phyloP scores from a whole-genome alignment of 1,140 invertebrate genomes.

The Dolichoris vasculosae region DNA sequence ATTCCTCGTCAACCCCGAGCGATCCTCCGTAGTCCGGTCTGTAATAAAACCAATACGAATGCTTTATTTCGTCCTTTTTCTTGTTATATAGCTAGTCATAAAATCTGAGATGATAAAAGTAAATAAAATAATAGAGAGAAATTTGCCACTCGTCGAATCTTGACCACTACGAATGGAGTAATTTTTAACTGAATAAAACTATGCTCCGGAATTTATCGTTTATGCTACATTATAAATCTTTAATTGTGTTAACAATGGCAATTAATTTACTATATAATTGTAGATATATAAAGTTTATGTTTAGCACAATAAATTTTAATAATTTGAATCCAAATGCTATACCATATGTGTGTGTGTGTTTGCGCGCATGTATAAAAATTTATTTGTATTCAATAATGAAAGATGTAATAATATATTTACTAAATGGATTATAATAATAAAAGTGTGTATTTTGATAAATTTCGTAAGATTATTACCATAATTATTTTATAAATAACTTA shows the following conservation, averaged over 20 bases:
- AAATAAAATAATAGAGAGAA: conserved; percentile 18
- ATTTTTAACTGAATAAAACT: not conserved
- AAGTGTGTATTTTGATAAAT: too few species aligned
- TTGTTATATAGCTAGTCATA: not conserved
- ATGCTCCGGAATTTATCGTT: not conserved
- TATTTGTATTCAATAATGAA: too few species aligned
- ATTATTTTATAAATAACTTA: too few species aligned
- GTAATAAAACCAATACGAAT: conserved; percentile 48
- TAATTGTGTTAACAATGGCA: not conserved
- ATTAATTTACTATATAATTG: not conserved
- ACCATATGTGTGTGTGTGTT: too few species aligned
- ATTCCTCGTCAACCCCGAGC: conserved; percentile 61
- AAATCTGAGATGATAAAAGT: conserved; percentile 9
- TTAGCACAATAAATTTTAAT: too few species aligned
- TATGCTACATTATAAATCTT: not conserved
- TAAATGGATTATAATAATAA: too few species aligned
- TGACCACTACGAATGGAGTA: not conserved
- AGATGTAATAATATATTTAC: too few species aligned
- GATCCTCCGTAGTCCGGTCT: conserved; percentile 66
- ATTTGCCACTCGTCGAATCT: not conserved
- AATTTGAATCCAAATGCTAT: too few species aligned
- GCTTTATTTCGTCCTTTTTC: conserved; percentile 25
- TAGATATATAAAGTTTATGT: not conserved
- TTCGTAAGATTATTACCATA: too few species aligned
- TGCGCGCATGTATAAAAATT: too few species aligned